Evolutionary conservation across 2,797 vertebrate species (phyloP).

Genomic region (Schizopygopsis malacanthus): DNA sequence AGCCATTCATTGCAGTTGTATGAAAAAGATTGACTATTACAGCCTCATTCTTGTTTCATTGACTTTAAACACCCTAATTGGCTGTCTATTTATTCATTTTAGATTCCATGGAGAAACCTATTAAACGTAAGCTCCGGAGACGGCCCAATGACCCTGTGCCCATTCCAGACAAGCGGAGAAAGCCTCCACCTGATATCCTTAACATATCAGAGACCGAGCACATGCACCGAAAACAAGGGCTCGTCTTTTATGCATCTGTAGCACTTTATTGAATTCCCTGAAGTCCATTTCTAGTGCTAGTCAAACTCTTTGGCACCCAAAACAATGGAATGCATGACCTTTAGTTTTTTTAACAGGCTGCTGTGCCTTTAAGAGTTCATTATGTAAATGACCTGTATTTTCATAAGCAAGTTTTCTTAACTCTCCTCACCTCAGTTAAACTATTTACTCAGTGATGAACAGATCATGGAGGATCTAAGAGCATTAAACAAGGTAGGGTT

Average conservation of each 20-base stretch:
- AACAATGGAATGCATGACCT: neutral
- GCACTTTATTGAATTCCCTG: neutral
- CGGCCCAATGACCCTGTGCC: constrained; percentile 97
- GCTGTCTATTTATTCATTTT: constrained; percentile 16
- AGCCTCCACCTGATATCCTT: constrained; percentile 99
- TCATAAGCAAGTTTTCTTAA: constrained; percentile 71
- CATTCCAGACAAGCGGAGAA: constrained; percentile 96
- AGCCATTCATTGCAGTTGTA: neutral
- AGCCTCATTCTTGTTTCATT: neutral
- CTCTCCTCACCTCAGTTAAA: constrained; percentile 90
- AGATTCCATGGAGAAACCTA: constrained; percentile 99
- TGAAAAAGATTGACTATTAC: neutral
- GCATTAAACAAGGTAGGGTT: constrained; percentile 90
- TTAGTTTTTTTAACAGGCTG: neutral
- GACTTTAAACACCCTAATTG: neutral
- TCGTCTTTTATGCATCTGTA: neutral
- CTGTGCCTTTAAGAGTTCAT: neutral
- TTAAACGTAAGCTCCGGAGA: constrained; percentile 83
- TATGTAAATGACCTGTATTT: neutral
- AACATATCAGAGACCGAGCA: neutral
- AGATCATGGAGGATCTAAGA: constrained; percentile 98
- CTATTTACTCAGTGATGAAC: constrained; percentile 96
- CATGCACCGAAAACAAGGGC: neutral
- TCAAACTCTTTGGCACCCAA: neutral
- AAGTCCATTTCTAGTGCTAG: neutral